These are phyloP conservation scores for Conus ventricosus DNA, from an alignment of 1,140 invertebrate genomes.

Conservation along the genomic window DNA sequence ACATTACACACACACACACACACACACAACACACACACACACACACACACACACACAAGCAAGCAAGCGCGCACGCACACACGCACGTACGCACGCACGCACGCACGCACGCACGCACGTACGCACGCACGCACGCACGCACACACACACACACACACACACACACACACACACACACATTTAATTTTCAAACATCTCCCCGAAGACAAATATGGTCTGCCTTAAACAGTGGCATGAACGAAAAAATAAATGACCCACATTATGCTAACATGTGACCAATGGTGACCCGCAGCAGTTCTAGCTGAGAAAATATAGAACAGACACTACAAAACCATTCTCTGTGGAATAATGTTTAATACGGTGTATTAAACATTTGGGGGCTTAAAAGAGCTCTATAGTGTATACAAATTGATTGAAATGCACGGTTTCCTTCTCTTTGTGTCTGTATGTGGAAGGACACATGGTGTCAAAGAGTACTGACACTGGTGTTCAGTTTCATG, in stretches of 20 bases:
- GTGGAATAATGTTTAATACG: neutral
- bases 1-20: neutral
- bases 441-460: too few relatives aligned
- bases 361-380: too few relatives aligned
- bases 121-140: neutral
- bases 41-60: conserved; percentile 18
- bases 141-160: too few relatives aligned
- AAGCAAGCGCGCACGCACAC: neutral
- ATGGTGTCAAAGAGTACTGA: too few relatives aligned
- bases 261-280: neutral
- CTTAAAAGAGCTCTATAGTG: too few relatives aligned
- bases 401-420: too few relatives aligned
- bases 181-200: neutral
- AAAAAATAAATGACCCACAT: neutral
- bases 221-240: neutral
- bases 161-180: neutral
- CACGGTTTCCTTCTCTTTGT: too few relatives aligned
- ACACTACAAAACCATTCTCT: neutral
- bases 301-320: neutral
- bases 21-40: neutral
- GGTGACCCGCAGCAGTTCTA: neutral
- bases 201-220: neutral
- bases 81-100: neutral
- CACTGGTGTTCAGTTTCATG: too few relatives aligned
- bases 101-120: neutral